Evolutionary conservation across 1,140 invertebrate species (phyloP).

Genomic region (Chelonus insularis): DNA sequence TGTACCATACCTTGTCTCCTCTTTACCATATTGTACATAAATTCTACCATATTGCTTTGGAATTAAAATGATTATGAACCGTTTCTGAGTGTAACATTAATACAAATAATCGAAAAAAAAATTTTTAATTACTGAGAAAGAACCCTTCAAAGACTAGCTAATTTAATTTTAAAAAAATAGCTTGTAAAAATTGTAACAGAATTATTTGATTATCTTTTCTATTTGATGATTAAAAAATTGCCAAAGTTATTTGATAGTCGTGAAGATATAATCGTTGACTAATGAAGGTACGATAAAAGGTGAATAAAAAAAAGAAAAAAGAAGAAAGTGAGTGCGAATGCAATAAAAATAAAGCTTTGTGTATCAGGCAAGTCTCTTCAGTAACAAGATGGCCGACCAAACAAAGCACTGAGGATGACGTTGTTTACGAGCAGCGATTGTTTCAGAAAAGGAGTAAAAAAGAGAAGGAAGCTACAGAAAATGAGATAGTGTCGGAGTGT

Average conservation of each 20-base stretch:
- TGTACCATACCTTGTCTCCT: no score
- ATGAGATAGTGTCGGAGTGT: constrained; percentile 3
- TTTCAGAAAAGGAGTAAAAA: constrained; percentile 40
- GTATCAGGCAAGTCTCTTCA: constrained; percentile 9
- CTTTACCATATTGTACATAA: no score
- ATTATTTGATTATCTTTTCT: not conserved
- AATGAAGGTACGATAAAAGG: not conserved
- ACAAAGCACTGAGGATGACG: constrained; percentile 45
- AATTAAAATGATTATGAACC: no score
- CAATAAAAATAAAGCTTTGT: constrained; percentile 12
- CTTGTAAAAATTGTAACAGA: no score
- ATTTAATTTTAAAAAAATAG: no score
- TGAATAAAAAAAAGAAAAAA: not conserved
- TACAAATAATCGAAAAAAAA: no score
- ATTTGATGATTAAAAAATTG: not conserved
- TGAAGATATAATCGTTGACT: not conserved
- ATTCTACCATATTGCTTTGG: no score
- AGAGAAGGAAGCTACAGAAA: not conserved
- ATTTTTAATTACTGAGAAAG: no score
- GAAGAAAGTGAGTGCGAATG: constrained; percentile 5
- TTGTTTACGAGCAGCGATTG: constrained; percentile 49
- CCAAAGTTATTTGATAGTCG: not conserved
- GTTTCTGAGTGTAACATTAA: no score
- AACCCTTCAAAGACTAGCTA: no score
- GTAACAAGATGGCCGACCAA: constrained; percentile 37